These are phyloP conservation scores for Cirrhinus mrigala DNA, from an alignment of 2,797 vertebrate genomes.

Conservation along the genomic window DNA sequence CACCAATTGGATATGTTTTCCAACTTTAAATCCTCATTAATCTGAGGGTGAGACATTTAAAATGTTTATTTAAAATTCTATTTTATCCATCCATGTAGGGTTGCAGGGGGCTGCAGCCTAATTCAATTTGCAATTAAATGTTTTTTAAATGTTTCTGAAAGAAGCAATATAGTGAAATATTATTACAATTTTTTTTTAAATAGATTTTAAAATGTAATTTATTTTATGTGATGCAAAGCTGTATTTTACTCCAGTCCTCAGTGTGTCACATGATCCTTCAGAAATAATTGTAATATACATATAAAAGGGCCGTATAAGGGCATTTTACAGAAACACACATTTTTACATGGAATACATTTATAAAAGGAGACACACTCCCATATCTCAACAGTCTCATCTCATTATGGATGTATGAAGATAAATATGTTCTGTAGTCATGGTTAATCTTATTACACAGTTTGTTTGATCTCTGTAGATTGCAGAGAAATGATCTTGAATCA, in stretches of 20 bases:
- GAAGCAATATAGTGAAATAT: not conserved
- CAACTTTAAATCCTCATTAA: not conserved
- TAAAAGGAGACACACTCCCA: not conserved
- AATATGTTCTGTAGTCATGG: not conserved
- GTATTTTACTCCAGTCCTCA: not conserved
- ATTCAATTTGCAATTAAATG: too few species aligned
- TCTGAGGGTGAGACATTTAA: not conserved
- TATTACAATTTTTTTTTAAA: not conserved
- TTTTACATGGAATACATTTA: not conserved
- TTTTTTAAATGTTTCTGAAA: not conserved
- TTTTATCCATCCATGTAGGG: too few species aligned
- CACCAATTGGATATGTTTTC: not conserved
- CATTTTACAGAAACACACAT: not conserved
- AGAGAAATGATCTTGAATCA: constrained; percentile 45
- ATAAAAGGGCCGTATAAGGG: not conserved
- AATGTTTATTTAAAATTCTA: too few species aligned
- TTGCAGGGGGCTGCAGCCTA: too few species aligned
- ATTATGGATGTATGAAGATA: not conserved
- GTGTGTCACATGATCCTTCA: not conserved
- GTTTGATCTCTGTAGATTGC: constrained; percentile 30
- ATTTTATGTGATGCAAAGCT: too few species aligned
- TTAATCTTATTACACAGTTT: constrained; percentile 3
- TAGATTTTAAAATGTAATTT: not conserved
- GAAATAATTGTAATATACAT: not conserved
- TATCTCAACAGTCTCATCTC: not conserved